Percentiles rank a stretch among this genome's conserved stretches.
phyloP scores from a whole-genome alignment of 2,113 vertebrate genomes.

The Clarias magur region DNA sequence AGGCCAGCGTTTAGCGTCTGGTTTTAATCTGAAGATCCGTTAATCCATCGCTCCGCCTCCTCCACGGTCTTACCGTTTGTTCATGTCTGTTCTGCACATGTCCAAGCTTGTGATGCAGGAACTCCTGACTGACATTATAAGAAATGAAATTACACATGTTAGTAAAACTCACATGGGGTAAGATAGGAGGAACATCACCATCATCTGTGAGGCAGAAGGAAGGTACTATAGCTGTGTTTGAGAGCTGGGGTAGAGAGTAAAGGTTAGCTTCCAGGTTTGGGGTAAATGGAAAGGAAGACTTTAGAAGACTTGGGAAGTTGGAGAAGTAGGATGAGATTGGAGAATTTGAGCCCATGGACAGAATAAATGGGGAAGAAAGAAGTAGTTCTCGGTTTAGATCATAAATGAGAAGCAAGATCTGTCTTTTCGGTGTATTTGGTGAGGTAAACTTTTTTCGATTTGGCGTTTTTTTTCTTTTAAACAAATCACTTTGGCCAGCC shows the following conservation, averaged over 20 bases:
- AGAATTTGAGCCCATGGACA: neutral
- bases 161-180: neutral
- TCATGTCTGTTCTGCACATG: neutral
- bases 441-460: neutral
- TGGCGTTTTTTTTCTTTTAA: neutral
- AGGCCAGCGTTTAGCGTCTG: slow-evolving; percentile 34
- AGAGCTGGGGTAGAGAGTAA: neutral
- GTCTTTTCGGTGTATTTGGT: neutral
- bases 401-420: neutral
- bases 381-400: neutral
- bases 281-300: neutral
- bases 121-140: neutral
- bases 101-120: slow-evolving; percentile 2
- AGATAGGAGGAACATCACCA: no score
- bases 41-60: slow-evolving; percentile 33
- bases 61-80: no score
- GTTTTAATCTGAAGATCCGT: slow-evolving; percentile 49
- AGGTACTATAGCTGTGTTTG: neutral
- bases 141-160: neutral
- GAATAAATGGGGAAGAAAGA: neutral
- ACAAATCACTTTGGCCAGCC: neutral
- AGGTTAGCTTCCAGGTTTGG: neutral
- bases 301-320: neutral
- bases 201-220: no score
- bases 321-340: neutral